A percentile compares a stretch with the other conserved stretches of the same genome.
phyloP scores from a whole-genome alignment of 2,888 invertebrate species.

The Ypsolopha scabrella region DNA sequence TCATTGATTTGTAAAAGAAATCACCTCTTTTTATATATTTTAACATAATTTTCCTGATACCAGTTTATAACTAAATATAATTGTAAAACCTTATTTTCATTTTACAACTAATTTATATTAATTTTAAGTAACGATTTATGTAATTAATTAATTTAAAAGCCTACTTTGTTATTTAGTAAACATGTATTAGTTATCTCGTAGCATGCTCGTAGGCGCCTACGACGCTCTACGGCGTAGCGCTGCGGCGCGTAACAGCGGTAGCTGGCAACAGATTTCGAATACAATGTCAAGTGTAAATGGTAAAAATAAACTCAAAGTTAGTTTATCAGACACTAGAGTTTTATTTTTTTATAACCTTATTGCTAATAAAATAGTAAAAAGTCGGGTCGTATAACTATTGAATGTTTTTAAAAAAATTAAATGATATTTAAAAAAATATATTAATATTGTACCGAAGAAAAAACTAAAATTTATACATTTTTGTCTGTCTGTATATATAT shows the following conservation, averaged over 20 bases:
- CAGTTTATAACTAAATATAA: no score
- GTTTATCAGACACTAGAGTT: constrained; percentile 68
- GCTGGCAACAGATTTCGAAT: constrained; percentile 68
- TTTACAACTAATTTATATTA: no score
- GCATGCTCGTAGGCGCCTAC: constrained; percentile 21
- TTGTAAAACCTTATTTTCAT: no score
- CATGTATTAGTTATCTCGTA: background rate
- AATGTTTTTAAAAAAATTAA: no score
- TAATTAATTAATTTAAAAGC: no score
- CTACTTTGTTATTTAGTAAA: no score
- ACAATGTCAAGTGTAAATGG: constrained; percentile 73
- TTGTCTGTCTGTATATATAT: no score
- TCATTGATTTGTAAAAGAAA: background rate
- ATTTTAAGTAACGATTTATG: no score
- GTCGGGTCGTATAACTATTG: no score
- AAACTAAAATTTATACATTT: no score
- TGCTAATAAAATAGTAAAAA: constrained; percentile 1
- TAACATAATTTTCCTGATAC: background rate
- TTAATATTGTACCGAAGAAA: no score
- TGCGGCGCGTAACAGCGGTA: constrained; percentile 53
- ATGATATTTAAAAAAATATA: no score
- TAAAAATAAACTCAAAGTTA: constrained; percentile 73
- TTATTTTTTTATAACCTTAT: constrained; percentile 32
- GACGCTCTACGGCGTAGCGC: constrained; percentile 47
- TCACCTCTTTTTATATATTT: background rate